A percentile compares a stretch with the other conserved stretches of the same genome.
phyloP scores from a whole-genome alignment of 1,140 invertebrate species.

The Drosophila serrata region DNA sequence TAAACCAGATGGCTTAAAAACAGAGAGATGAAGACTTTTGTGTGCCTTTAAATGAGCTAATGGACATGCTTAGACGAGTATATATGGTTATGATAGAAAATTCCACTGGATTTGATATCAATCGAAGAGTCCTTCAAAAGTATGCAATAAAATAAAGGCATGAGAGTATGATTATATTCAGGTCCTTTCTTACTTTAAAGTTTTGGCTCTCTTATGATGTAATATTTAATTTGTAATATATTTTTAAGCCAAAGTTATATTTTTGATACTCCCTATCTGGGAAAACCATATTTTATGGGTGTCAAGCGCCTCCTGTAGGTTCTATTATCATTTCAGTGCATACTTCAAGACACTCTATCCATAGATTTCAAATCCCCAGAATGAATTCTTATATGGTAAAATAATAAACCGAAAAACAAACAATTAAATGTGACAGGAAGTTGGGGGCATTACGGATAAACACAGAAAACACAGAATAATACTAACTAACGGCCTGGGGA shows the following conservation, averaged over 20 bases:
- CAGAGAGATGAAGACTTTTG: neutral
- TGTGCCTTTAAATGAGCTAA: neutral
- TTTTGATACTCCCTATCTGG: no score
- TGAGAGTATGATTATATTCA: neutral
- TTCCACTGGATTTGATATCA: no score
- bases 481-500: constrained; percentile 13
- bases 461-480: neutral
- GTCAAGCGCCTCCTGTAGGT: no score
- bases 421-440: constrained; percentile 1
- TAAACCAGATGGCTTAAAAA: neutral
- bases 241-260: no score
- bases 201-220: neutral
- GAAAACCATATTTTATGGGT: no score
- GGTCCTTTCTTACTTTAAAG: neutral
- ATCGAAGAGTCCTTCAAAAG: neutral
- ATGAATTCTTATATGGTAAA: no score
- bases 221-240: neutral
- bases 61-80: neutral
- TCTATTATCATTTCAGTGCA: neutral
- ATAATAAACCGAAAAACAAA: neutral
- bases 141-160: neutral
- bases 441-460: constrained; percentile 4
- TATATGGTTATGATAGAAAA: neutral
- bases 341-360: neutral
- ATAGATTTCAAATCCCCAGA: neutral